A percentile compares a stretch with the other conserved stretches of the same genome.
Conservation (phyloP, 2,888 invertebrate species). For the Epinotia brunnichana region DNA sequence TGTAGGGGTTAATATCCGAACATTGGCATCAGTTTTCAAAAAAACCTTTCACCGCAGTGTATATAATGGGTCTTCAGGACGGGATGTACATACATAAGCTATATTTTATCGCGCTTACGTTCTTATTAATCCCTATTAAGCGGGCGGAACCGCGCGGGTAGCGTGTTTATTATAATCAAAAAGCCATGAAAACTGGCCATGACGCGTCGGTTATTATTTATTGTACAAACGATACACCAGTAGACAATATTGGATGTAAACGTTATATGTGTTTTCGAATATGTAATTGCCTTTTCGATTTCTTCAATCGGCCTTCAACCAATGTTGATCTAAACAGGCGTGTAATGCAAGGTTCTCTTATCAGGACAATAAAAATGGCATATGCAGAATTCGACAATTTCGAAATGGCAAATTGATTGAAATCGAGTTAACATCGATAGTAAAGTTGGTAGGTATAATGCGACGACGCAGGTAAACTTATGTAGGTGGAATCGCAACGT, state of each 20-base stretch:
- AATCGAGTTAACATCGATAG: constrained; percentile 26
- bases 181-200: neutral
- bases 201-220: neutral
- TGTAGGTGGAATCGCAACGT: neutral
- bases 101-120: no score
- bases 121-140: no score
- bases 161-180: neutral
- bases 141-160: no score
- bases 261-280: neutral
- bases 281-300: constrained; percentile 12
- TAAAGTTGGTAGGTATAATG: constrained; percentile 27
- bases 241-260: neutral
- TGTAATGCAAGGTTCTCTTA: constrained; percentile 55
- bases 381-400: constrained; percentile 45
- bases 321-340: constrained; percentile 42
- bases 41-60: no score
- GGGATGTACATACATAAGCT: no score
- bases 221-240: neutral
- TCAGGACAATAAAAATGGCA: constrained; percentile 53
- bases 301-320: constrained; percentile 12
- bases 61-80: no score
- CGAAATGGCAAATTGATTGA: constrained; percentile 42
- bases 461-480: constrained; percentile 3
- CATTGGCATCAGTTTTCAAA: no score
- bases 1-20: no score